Evolutionary conservation across 2,113 vertebrate genomes (phyloP).

Genomic region (Bos javanicus): DNA sequence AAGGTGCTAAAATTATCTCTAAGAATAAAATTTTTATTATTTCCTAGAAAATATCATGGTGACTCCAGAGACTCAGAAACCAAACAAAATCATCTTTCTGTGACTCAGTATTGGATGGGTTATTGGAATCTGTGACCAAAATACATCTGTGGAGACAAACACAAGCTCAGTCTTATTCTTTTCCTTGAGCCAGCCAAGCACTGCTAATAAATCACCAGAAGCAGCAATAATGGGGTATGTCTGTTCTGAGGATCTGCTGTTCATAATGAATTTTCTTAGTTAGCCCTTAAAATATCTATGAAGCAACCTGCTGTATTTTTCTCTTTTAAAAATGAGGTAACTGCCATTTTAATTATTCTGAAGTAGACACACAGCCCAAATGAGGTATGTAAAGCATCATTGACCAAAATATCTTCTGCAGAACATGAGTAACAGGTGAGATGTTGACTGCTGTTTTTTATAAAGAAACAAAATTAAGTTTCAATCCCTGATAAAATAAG

Average conservation of each 20-base stretch:
- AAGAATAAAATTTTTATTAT: slow-evolving; percentile 6
- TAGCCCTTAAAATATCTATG: slow-evolving; percentile 23
- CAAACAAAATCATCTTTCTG: slow-evolving; percentile 49
- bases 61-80: not conserved
- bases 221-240: not conserved
- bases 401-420: not conserved
- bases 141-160: slow-evolving; percentile 24
- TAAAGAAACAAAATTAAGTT: not conserved
- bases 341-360: not conserved
- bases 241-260: slow-evolving; percentile 39
- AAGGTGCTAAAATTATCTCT: not conserved
- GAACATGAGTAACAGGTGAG: not conserved
- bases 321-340: slow-evolving; percentile 31
- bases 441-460: not conserved
- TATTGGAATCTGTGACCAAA: slow-evolving; percentile 58
- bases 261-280: slow-evolving; percentile 41
- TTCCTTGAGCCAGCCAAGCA: not conserved
- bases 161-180: slow-evolving; percentile 49
- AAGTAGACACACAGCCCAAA: not conserved
- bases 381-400: not conserved
- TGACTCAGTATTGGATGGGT: slow-evolving; percentile 35
- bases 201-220: slow-evolving; percentile 51
- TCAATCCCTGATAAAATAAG: not conserved
- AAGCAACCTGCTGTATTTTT: slow-evolving; percentile 5
- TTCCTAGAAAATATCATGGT: slow-evolving; percentile 43